Evolutionary conservation across 2,113 vertebrate genomes (phyloP), one percentile per base, ranked within the genome.

Genomic region (Odontesthes bonariensis): DNA sequence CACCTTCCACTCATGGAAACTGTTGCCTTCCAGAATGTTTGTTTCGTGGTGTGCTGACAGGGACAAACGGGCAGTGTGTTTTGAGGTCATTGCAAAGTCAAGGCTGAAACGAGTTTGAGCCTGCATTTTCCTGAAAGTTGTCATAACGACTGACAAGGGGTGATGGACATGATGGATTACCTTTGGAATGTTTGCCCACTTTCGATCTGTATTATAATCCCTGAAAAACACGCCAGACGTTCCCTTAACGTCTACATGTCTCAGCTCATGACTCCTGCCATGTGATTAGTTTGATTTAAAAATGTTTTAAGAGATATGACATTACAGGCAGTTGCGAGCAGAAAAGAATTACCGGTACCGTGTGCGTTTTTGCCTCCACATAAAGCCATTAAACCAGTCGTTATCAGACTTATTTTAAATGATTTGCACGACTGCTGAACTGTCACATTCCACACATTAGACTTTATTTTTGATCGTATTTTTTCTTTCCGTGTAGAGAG

Each of bases 401-500:
- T 27, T 27, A 27, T 27, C 27, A 27, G 27, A 27, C 1, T 27
- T 27, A 27, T 27, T 27, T 27, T 27, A 44, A 44, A 44, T 44
- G 16, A 42, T 11, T 42, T 42, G 10, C 40, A 42, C 40, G 12
- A 42, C 40, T 12, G 40, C 8, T 12, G 1, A 42, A 12, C 3
- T 44, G 42, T 14, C 2, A 44, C 42, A 44, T 44, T 5, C 13
- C 16, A 12, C 13, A 4, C 5, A 14, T 44, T 44, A 16, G 12
- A 38, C 40, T 42, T 42, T 42, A 44, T 44, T 44, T 44, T 12
- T 14, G 13, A 44, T 14, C 12, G 40, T 12, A 42, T 44, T 44
- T 44, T 44, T 40, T 52, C 11, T 61, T 12, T 57, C 10, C 38
- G 13, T 66, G 35, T 79, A 98, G 97, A 86, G 96, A 97, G 32